Evolutionary conservation across 2,797 vertebrate genomes (phyloP).

Genomic region (Avahi laniger): DNA sequence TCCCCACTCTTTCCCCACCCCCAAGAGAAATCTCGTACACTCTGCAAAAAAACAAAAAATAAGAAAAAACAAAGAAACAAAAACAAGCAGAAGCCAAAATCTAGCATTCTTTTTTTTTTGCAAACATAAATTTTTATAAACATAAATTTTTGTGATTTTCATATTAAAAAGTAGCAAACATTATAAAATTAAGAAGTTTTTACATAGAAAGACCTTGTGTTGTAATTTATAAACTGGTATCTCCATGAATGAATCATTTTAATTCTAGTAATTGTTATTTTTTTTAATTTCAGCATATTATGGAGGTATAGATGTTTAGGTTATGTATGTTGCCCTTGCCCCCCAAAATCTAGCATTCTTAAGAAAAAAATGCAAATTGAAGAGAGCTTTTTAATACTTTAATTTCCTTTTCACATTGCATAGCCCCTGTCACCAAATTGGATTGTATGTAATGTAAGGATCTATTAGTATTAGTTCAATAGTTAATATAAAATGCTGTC

Average conservation of each 20-base stretch:
- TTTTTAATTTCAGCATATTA: too few species aligned
- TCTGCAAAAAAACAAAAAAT: background rate
- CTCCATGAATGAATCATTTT: background rate
- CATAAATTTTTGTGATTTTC: too few species aligned
- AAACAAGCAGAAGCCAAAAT: background rate
- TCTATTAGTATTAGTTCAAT: background rate
- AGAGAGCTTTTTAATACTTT: constrained; percentile 8
- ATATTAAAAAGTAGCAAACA: background rate
- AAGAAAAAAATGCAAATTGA: constrained; percentile 47
- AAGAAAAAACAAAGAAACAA: background rate
- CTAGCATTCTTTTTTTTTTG: too few species aligned
- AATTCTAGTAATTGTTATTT: background rate
- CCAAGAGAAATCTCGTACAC: background rate
- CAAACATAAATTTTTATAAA: too few species aligned
- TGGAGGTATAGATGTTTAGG: too few species aligned
- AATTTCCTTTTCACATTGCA: constrained; percentile 6
- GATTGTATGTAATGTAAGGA: background rate
- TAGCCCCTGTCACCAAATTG: background rate
- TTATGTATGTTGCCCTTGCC: too few species aligned
- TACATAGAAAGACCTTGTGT: background rate
- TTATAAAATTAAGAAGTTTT: background rate
- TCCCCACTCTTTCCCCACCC: background rate
- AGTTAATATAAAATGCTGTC: background rate
- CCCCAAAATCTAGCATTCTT: constrained; percentile 2
- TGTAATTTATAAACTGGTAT: background rate